Evolutionary conservation across 1,140 invertebrate species (phyloP), one percentile per base, ranked within the genome.

Genomic region (Alviniconcha marisindica): DNA sequence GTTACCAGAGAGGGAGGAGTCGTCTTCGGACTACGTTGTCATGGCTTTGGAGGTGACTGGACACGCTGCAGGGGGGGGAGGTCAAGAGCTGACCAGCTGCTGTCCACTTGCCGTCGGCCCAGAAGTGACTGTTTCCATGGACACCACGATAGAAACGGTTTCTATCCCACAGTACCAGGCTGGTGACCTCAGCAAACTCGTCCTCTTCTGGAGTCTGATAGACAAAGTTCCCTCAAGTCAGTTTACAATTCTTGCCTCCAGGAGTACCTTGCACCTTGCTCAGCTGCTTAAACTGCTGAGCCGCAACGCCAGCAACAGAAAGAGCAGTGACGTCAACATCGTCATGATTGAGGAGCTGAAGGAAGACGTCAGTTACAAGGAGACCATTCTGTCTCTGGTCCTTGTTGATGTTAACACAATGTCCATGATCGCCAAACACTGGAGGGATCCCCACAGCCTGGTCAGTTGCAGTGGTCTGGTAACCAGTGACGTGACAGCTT

Each of bases 161-260:
- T 15, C 54, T 36, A 80, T 84, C 28, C 51, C 83, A 28, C 66
- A 84, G n/a, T 84, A 84, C 36, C 77, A 76, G 31, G 48, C 71
- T 18, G 83, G 83, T 51, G 83, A 84, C 56, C 71, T 84, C 5
- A 81, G 77, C n/a, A 76, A 60, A 40, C 66, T 84, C 0, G 83
- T 84, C 31, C 40, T 84, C 1, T 36, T 84, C 36, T 81, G 71
- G 78, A n/a, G 10, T 2, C 51, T 81, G n/a, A 24, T 40, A 1
- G 42, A 63, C 14, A 31, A 63, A 36, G 71, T 84, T 24, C 21
- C 2, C 1, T 40, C 69, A 31, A 18, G 36, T 33, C 42, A 31
- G n/a, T 48, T 42, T 14, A 80, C 78, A 0, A 80, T 84, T 24
- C 56, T 84, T 10, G 54, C 83, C 2, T 84, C 83, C 1, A 12